A percentile compares a stretch with the other conserved stretches of the same genome.
Evolutionary conservation across 2,888 invertebrate genomes (phyloP).

Genomic region (Tipula vernalis): DNA sequence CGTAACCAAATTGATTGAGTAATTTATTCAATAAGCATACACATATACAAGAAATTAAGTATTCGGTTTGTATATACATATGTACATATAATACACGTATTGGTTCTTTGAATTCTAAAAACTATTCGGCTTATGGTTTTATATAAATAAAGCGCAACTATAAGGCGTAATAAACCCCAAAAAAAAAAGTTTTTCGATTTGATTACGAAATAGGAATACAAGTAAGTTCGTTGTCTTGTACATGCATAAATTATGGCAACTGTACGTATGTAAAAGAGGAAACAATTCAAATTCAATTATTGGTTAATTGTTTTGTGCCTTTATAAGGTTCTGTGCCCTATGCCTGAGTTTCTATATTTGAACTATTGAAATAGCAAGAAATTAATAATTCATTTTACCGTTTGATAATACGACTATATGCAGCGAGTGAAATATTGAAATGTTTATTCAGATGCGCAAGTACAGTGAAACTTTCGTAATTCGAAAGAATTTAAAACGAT

Average conservation of each 20-base stretch:
- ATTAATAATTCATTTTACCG: no score
- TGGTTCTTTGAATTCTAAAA: neutral
- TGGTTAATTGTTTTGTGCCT: no score
- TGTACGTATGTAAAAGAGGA: neutral
- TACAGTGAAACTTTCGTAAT: no score
- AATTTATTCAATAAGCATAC: neutral
- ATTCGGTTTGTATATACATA: neutral
- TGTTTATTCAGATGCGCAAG: no score
- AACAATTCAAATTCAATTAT: neutral
- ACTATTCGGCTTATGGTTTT: neutral
- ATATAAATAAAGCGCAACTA: neutral
- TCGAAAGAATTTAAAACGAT: no score
- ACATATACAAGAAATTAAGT: neutral
- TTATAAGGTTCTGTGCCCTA: no score
- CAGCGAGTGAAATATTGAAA: no score
- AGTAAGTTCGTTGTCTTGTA: neutral
- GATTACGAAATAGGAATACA: neutral
- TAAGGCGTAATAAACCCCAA: neutral
- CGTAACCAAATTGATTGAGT: neutral
- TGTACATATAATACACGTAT: neutral
- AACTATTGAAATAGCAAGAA: no score
- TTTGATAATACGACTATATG: no score
- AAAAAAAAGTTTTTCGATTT: neutral
- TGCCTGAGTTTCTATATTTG: no score
- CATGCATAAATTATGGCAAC: neutral